Base-by-base conservation (phyloP, 2,797 vertebrate genomes). In the Ptychobarbus kaznakovi region DNA sequence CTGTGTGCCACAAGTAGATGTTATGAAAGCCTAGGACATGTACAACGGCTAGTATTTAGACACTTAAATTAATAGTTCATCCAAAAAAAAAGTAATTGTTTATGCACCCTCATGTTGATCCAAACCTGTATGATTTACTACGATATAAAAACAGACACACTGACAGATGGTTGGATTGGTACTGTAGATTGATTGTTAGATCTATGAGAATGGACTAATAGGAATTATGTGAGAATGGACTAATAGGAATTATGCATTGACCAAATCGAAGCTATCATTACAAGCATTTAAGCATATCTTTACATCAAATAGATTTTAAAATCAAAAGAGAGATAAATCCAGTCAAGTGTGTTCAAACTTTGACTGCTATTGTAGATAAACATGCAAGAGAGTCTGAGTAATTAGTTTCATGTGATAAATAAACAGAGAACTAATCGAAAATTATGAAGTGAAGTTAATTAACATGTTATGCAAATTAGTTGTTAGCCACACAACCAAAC, bases 401-500 rank as follows among this genome's bases (percentile, higher is more conserved):
- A 63, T 82, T 74, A 11, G 38, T 22, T 82, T 10, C 3, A 77
- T 40, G 75, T 61, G 56, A 63, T 46, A 82, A 38, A 75, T 51
- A 66, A 75, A 83, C 72, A 25, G 42, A 66, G 58, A 25, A 11
- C 35, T 75, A 65, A 83, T 66, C 56, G 8, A 38, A 70, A 65
- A 63, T 63, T 11, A 65, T 35, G 16, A 75, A 66, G 20, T 1
- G 9, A 75, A 38, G 72, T 35, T 75, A 40, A 83, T 83, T 28
- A 75, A 53, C 44, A 51, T 46, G 32, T n/a, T 40, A 53, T 83
- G 72, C 61, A 68, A 76, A 68, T 83, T n/a, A 73, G 70, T 65
- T 10, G 16, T 65, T 83, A 65, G 42, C 38, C 75, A 61, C 51
- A 12, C 82, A 61, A 81, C 75, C 82, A 86, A 70, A 58, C 53